Evolutionary conservation across 30 jellyfish, hydroid and myxozoan genomes (phyloP), one percentile per base, ranked within the genome.

Genomic region (Cassiopea xamachana): DNA sequence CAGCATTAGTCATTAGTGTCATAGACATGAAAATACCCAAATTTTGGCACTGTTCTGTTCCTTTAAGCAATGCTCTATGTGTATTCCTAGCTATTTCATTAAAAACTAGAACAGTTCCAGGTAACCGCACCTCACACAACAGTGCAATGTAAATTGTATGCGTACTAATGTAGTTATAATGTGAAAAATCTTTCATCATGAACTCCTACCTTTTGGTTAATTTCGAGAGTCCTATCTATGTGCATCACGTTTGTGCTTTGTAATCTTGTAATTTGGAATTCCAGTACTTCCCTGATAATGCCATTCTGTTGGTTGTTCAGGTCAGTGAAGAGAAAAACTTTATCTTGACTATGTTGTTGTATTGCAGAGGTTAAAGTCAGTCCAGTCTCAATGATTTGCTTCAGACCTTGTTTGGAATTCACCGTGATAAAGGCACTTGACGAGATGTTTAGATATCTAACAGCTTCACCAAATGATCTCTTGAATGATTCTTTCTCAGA

Each of bases 211-310:
- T 71, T 51, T 10, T 6, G 5, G 58, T 43, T 17, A 14, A 39
- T 14, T 14, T 55, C n/a, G 55, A 71, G 39, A 14, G 80, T 10
- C 10, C 27, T 27, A 71, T 71, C 80, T 18, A 71, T n/a, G 51
- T 71, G 27, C 2, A 71, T 4, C 27, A 55, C 27, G 2, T 4
- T 71, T 51, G n/a, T 71, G 6, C 39, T 71, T 1, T 18, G 2
- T n/a, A 15, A 9, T 7, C 4, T 1, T 2, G 14, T 17, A 6
- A 7, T 16, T n/a, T 43, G 17, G 0, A 1, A 19, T 15, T 12
- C 80, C 80, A 71, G 39, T 2, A 71, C 80, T 27, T 71, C 80
- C 15, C 51, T 71, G 7, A 71, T 71, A n/a, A 71, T 71, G n/a
- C 51, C 80, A 71, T 71, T 71, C 27, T 71, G n/a, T 19, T 1